Conservation (phyloP, 2,888 invertebrate genomes). For the Synanthedon myopaeformis region DNA sequence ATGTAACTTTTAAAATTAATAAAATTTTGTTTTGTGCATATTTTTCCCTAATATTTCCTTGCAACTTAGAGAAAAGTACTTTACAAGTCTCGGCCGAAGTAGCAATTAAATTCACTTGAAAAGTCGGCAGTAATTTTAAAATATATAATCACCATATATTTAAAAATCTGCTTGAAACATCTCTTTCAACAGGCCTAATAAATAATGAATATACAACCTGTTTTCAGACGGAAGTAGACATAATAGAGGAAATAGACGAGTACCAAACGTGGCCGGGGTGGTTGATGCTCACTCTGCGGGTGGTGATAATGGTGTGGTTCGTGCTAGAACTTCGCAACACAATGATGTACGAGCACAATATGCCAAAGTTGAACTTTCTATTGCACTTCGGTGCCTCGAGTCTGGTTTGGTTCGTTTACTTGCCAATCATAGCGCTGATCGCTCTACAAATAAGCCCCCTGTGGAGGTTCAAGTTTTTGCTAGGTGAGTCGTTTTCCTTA, state of each 20-base stretch:
- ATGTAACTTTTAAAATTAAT: no score
- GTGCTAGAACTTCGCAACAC: conserved; percentile 75
- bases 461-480: conserved; percentile 94
- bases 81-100: no score
- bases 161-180: not conserved
- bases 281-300: conserved; percentile 88
- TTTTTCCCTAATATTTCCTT: no score
- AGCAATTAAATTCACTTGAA: no score
- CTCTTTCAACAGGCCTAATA: no score
- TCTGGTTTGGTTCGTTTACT: conserved; percentile 97
- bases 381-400: conserved; percentile 97
- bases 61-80: no score
- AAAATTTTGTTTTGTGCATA: no score
- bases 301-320: conserved; percentile 91
- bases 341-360: conserved; percentile 67
- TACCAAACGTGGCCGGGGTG: conserved; percentile 99
- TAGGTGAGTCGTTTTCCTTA: conserved; percentile 73
- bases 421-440: conserved; percentile 93
- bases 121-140: no score
- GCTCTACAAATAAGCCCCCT: conserved; percentile 93
- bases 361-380: conserved; percentile 87
- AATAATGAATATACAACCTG: conserved; percentile 9
- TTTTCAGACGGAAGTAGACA: conserved; percentile 91
- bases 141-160: not conserved
- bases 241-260: conserved; percentile 95